Conservation (phyloP, 1,140 invertebrate species). For the Sycobia sp. region DNA sequence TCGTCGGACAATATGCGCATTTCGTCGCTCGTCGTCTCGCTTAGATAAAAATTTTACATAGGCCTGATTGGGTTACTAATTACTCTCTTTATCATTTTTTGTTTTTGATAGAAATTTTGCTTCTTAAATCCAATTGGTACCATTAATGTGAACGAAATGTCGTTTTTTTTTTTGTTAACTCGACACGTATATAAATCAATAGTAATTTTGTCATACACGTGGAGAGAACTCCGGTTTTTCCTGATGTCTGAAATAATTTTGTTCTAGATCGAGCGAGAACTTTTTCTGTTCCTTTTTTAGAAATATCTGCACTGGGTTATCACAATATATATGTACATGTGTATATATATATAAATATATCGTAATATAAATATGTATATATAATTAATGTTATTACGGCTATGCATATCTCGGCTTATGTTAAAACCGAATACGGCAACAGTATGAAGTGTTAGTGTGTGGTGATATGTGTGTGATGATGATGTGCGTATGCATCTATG, state of each 20-base stretch:
- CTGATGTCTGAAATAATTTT: conserved; percentile 39
- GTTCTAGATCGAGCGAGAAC: conserved; percentile 37
- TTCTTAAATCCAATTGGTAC: conserved; percentile 21
- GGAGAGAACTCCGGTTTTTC: too few relatives aligned
- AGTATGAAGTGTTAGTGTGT: conserved; percentile 35
- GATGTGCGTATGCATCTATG: neutral
- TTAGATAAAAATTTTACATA: conserved; percentile 36
- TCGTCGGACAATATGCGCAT: conserved; percentile 27
- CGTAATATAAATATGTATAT: conserved; percentile 11
- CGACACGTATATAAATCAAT: too few relatives aligned
- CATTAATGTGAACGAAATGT: neutral
- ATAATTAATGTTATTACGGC: conserved; percentile 21
- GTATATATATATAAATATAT: too few relatives aligned
- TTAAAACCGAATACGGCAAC: neutral
- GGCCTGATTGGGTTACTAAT: conserved; percentile 44
- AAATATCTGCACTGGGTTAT: conserved; percentile 56
- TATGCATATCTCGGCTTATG: conserved; percentile 15
- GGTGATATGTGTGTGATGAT: neutral
- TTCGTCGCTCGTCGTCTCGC: conserved; percentile 38
- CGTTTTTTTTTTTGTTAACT: conserved; percentile 18
- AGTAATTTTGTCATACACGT: too few relatives aligned
- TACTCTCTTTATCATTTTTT: conserved; percentile 40
- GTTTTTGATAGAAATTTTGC: conserved; percentile 32
- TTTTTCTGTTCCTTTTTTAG: too few relatives aligned
- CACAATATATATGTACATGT: conserved; percentile 22